Evolutionary conservation across 2,888 invertebrate genomes (phyloP), one percentile per base, ranked within the genome.

Genomic region (Drosophila buzzatii): DNA sequence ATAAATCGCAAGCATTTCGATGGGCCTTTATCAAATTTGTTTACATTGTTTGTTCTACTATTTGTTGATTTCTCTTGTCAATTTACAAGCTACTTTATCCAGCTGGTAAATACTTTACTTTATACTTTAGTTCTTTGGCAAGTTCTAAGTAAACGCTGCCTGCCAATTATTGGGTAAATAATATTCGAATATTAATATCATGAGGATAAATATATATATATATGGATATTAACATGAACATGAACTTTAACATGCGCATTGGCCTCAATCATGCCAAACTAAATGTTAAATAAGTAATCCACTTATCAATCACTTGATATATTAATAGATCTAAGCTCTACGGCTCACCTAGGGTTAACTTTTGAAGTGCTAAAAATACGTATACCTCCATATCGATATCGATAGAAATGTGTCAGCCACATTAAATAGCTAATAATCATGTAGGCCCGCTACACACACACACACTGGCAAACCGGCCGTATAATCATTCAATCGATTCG

Each of bases 341-440:
- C 31, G 61, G 82, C 82, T 77, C 73, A 67, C 57, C 41, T 27
- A 52, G 81, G 66, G 61, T 77, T 73, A 72, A 64, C 51, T 58
- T 47, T 27, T 61, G 51, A 58, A 59, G 78, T 58, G 82, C 77
- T 77, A 77, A 52, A 77, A 77, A 77, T 77, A 76, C 45, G 33
- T 67, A 55, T 49, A 58, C 58, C 23, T 49, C 33, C 20, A n/a
- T n/a, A 47, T 18, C 53, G 68, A 69, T 69, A 61, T 51, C 57
- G 53, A 59, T 58, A 49, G 39, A 75, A 44, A 51, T 63, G 79
- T 74, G 68, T 33, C 51, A 57, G 79, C 39, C 53, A 71, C 58
- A 71, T 56, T 52, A 76, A 58, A 59, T 70, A 70, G 75, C 41
- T 58, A 39, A 41, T 57, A 52, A 62, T 74, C 55, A 45, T 58